Evolutionary conservation across 2,888 invertebrate genomes (phyloP).

Genomic region (Scaptomyza caliginosa): DNA sequence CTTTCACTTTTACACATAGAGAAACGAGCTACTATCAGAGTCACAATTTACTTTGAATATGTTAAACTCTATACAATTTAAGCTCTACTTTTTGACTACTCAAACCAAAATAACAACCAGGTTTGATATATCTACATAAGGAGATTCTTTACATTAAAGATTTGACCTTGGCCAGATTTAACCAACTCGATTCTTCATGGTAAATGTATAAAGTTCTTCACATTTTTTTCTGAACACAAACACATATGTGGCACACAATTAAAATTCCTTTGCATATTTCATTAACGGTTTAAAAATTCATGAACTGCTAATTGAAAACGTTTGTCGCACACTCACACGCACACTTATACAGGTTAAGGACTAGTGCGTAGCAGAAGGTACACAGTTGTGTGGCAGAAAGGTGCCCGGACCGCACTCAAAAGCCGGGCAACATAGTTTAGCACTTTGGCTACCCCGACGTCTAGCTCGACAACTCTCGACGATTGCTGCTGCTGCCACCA

Average conservation of each 20-base stretch:
- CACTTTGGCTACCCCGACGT: constrained; percentile 70
- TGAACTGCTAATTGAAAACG: constrained; percentile 83
- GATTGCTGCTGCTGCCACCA: constrained; percentile 6
- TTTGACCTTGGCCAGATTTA: background rate
- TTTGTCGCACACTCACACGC: constrained; percentile 76
- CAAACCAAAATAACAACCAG: too few species aligned
- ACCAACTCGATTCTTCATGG: background rate
- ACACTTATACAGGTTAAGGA: constrained; percentile 16
- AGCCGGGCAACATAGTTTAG: constrained; percentile 82
- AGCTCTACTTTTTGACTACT: too few species aligned
- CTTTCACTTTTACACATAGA: constrained; percentile 61
- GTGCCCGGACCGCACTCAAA: constrained; percentile 72
- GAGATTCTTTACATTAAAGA: background rate
- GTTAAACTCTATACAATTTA: too few species aligned
- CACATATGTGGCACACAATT: constrained; percentile 47
- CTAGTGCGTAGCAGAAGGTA: constrained; percentile 61
- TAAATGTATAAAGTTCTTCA: background rate
- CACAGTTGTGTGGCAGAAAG: constrained; percentile 54
- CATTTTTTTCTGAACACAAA: background rate
- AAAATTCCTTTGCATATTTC: constrained; percentile 77
- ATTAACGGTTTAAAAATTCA: constrained; percentile 80
- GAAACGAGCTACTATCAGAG: background rate
- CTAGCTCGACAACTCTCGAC: constrained; percentile 28
- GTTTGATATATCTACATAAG: background rate
- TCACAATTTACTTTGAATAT: too few species aligned